phyloP scores from a whole-genome alignment of 1,140 invertebrate species.

The Cyclargus thomasi region DNA sequence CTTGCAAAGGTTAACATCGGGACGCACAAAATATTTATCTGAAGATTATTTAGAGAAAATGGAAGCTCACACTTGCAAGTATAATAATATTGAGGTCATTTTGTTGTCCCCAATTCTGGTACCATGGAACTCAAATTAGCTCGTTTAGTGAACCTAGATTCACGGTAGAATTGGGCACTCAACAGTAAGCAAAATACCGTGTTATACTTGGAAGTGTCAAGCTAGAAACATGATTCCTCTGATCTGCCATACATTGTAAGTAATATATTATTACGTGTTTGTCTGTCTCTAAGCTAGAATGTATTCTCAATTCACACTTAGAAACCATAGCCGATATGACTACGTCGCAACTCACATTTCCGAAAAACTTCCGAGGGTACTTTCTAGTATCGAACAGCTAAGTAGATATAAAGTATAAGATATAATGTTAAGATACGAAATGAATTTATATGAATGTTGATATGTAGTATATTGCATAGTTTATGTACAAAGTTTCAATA shows the following conservation, averaged over 20 bases:
- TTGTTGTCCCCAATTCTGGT: not conserved
- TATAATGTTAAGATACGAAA: conserved; percentile 9
- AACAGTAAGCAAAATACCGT: not conserved
- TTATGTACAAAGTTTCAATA: conserved; percentile 4
- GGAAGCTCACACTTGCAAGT: not conserved
- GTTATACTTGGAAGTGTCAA: conserved; percentile 1
- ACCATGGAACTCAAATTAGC: no score
- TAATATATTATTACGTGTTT: conserved; percentile 4
- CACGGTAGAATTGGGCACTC: no score
- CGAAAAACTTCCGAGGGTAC: not conserved
- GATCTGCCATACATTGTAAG: conserved; percentile 12
- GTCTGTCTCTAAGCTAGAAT: not conserved
- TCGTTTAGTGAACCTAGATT: no score
- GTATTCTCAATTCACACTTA: not conserved
- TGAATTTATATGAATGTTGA: conserved; percentile 16
- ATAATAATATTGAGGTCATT: not conserved
- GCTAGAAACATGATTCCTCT: conserved; percentile 11
- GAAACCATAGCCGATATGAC: not conserved
- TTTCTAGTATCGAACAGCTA: not conserved
- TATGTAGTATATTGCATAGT: conserved; percentile 14
- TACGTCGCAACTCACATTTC: not conserved
- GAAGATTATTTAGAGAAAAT: conserved; percentile 6
- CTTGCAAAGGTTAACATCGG: not conserved
- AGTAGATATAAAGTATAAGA: conserved; percentile 6
- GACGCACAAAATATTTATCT: not conserved